phyloP scores from a whole-genome alignment of 2,888 invertebrate species.

The Ischnura elegans region DNA sequence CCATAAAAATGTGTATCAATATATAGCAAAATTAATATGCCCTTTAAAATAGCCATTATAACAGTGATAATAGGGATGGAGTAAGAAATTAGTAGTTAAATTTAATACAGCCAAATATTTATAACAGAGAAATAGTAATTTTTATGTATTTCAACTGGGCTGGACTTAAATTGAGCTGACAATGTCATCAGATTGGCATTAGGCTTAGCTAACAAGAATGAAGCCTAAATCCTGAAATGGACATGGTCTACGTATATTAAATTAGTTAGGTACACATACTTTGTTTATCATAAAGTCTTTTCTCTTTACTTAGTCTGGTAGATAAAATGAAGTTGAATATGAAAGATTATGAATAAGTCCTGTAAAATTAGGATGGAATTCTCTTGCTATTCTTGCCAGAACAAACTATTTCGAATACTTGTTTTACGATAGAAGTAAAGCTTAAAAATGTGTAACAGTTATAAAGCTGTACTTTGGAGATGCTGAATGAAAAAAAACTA shows the following conservation, averaged over 20 bases:
- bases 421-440: background rate
- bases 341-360: background rate
- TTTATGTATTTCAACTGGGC: slow-evolving; percentile 61
- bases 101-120: slow-evolving; percentile 59
- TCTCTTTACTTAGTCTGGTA: background rate
- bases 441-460: slow-evolving; percentile 40
- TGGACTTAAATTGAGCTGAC: slow-evolving; percentile 64
- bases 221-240: slow-evolving; percentile 65
- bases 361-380: slow-evolving; percentile 32
- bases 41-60: slow-evolving; percentile 51
- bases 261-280: slow-evolving; percentile 50
- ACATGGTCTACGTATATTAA: slow-evolving; percentile 60
- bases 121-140: slow-evolving; percentile 62
- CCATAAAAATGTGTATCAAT: slow-evolving; percentile 65
- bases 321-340: slow-evolving; percentile 23
- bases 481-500: slow-evolving; percentile 13
- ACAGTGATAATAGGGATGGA: slow-evolving; percentile 60
- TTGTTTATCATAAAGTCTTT: slow-evolving; percentile 48
- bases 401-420: slow-evolving; percentile 39
- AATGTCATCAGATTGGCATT: slow-evolving; percentile 58
- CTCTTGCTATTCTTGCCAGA: background rate
- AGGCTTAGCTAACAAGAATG: slow-evolving; percentile 8
- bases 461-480: slow-evolving; percentile 28
- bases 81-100: slow-evolving; percentile 63
- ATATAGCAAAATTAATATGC: slow-evolving; percentile 66